Evolutionary conservation across 2,888 invertebrate genomes (phyloP).

Genomic region (Plagiodera versicolora): DNA sequence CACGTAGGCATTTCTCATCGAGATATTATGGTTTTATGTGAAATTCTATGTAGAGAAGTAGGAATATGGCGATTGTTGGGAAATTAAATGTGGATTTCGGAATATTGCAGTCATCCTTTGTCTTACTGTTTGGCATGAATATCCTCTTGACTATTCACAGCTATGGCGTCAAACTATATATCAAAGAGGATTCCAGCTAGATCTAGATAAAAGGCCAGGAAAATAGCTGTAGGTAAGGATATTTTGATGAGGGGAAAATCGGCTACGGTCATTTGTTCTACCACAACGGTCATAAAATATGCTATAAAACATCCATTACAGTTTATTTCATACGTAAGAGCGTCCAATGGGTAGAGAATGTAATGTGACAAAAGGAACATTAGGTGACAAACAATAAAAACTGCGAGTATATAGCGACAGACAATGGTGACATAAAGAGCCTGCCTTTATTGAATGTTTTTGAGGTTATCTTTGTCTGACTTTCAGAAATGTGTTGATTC

Average conservation of each 20-base stretch:
- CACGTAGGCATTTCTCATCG: too few species aligned
- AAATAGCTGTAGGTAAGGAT: background rate
- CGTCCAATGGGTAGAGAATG: conserved; percentile 15
- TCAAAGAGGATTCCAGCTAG: too few species aligned
- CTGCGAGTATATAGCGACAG: conserved; percentile 17
- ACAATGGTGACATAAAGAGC: conserved; percentile 18
- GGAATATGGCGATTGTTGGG: too few species aligned
- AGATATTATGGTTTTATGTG: too few species aligned
- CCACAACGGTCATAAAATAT: background rate
- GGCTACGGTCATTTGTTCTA: conserved; percentile 1
- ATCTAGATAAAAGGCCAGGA: too few species aligned
- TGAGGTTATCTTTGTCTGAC: background rate
- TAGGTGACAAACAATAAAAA: conserved; percentile 22
- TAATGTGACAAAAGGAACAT: conserved; percentile 22
- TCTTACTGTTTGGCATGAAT: too few species aligned
- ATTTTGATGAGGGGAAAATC: conserved; percentile 1
- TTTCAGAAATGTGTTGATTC: conserved; percentile 1
- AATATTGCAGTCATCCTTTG: too few species aligned
- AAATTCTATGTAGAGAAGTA: too few species aligned
- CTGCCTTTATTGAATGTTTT: conserved; percentile 17
- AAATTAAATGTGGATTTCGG: too few species aligned
- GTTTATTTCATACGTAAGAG: conserved; percentile 13
- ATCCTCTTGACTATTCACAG: too few species aligned
- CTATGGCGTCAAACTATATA: too few species aligned
- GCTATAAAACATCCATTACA: conserved; percentile 14